These are phyloP conservation scores for Dermatemys mawii DNA, from an alignment of 2,113 vertebrate species.

Conservation along the genomic window DNA sequence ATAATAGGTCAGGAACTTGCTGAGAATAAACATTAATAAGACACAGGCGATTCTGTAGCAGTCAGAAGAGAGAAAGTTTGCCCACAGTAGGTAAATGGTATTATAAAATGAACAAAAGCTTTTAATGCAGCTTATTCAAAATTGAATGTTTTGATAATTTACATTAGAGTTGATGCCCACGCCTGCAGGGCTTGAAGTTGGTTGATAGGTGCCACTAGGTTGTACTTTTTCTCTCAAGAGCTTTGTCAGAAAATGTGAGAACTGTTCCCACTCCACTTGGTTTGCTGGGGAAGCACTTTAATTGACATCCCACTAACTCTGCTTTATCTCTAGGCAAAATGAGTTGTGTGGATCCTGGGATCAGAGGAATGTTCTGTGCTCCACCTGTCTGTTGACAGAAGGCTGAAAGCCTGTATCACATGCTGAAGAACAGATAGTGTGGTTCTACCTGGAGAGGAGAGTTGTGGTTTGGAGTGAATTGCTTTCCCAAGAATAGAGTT, in stretches of 20 bases:
- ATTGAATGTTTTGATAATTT: neutral
- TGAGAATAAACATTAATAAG: neutral
- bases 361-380: neutral
- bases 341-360: neutral
- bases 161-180: accelerated
- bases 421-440: neutral
- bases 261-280: neutral
- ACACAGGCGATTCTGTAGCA: neutral
- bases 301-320: neutral
- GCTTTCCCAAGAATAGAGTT: neutral
- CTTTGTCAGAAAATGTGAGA: neutral
- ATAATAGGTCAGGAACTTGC: neutral
- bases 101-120: neutral
- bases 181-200: neutral
- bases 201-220: neutral
- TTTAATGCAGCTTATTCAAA: neutral
- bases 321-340: neutral
- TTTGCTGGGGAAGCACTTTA: neutral
- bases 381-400: neutral
- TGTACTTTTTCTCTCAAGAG: neutral
- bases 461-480: accelerated
- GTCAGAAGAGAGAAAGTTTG: neutral
- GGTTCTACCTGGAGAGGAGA: neutral
- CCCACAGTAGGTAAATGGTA: neutral
- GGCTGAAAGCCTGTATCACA: neutral